Base-by-base conservation (phyloP, 2,888 invertebrate genomes). In the Tetramorium bicarinatum region DNA sequence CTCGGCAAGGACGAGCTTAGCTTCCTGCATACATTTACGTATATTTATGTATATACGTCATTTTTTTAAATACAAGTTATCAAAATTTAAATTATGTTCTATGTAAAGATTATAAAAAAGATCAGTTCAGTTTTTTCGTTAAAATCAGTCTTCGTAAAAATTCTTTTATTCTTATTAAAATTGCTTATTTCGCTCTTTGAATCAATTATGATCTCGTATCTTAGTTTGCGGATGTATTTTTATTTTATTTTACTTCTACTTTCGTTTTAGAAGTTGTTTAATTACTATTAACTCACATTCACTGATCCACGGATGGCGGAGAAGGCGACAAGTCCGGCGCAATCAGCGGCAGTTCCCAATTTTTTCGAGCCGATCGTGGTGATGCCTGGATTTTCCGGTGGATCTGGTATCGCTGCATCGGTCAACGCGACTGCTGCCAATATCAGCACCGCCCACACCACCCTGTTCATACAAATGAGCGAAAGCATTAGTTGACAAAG, bases 291-390 rank as follows among this genome's bases (percentile, higher is more conserved):
- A 84, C 93, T 91, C 79, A 94, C 94, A 69, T 87, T 88, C 64
- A 87, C 88, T 15, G 90, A 85, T 67, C 93, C 93, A 29, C 90
- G 85, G 38, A 91, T 93, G 13, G 94, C 95, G 66, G 95, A 95
- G 90, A 95, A 95, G 75, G 95, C 95, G 62, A 95, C 94, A 64
- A 94, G 93, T 54, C 95, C 95, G 61, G 93, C 92, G 85, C 95
- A 95, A 87, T 95, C 95, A 83, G 93, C 94, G 54, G 95, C 95
- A 25, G 94, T 95, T 41, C 94, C 95, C 83, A 95, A 92, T 91
- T 95, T 95, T 54, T 94, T 89, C 0, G 95, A 94, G 34, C 95
- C 95, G 49, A 95, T 92, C 15, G 95, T 94, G 13, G 95, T 95
- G 83, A 92, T 93, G 86, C 89, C 93, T 82, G 92, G 92, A 87